Evolutionary conservation across 2,888 invertebrate species (phyloP), one percentile per base, ranked within the genome.

Genomic region (Nysson spinosus): DNA sequence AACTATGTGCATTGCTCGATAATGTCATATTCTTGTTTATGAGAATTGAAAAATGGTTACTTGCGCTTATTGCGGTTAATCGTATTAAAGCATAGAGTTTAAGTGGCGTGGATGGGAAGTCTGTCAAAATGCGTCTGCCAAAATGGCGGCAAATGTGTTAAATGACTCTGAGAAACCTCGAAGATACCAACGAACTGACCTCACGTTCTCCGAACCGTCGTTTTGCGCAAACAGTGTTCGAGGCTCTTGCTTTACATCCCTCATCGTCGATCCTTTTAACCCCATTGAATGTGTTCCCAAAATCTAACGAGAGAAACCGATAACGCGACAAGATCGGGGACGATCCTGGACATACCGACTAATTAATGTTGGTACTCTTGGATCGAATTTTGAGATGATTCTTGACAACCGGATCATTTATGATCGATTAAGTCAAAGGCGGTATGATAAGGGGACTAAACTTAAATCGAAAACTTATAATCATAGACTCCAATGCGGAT

Each of bases 151-250:
- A n/a, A n/a, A n/a, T n/a, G n/a, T n/a, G n/a, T n/a, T n/a, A n/a
- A 43, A 28, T 17, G 35, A 42, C 28, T 19, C 26, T 9, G 11
- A 37, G 9, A 5, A 30, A 6, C 14, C 12, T 49, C 26, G 28
- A 3, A 1, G 37, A 7, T n/a, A n/a, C n/a, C n/a, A n/a, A 11
- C 22, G 19, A 7, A 24, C 7, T 3, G 3, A 9, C 11, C 32
- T 19, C 40, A 37, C 14, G 46, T 47, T 46, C 52, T 35, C 28
- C 32, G 32, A n/a, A 9, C 30, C 34, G 32, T 14, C 16, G 22
- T n/a, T n/a, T 40, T 35, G 51, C 51, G 65, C 28, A 12, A 47
- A 51, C 47, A 47, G 30, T 46, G 54, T 42, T 56, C 67, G 51
- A 55, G 24, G 17, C n/a, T 28, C 6, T 46, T 22, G 37, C 37